These are phyloP conservation scores for Ceratoteleas bidentatus DNA, from an alignment of 1,140 invertebrate genomes.

Conservation along the genomic window DNA sequence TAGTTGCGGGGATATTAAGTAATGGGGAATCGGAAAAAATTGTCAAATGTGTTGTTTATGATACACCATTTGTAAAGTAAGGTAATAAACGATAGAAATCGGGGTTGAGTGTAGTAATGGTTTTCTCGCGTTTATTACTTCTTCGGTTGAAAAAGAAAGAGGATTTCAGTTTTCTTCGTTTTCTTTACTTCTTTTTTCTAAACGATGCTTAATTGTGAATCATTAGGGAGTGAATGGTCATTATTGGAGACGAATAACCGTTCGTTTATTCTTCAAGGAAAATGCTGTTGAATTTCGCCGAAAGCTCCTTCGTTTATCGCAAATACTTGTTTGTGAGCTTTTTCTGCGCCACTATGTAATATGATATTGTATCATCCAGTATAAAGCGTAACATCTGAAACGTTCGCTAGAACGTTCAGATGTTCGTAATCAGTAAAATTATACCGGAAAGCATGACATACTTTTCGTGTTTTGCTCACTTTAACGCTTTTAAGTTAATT, in stretches of 20 bases:
- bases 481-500: slow-evolving; percentile 13
- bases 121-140: background rate
- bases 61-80: background rate
- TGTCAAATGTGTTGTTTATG: background rate
- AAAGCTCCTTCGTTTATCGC: background rate
- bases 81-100: background rate
- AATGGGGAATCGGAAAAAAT: background rate
- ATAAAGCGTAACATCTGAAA: slow-evolving; percentile 5
- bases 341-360: slow-evolving; percentile 1
- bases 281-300: too few relatives aligned
- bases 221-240: too few relatives aligned
- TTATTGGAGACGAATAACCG: too few relatives aligned
- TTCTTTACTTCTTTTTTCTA: too few relatives aligned
- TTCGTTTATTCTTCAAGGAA: too few relatives aligned
- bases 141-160: background rate
- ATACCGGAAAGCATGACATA: slow-evolving; percentile 28
- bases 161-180: background rate
- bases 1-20: slow-evolving; percentile 4
- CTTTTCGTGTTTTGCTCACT: slow-evolving; percentile 8
- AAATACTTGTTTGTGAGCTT: background rate
- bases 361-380: slow-evolving; percentile 16
- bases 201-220: too few relatives aligned
- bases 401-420: slow-evolving; percentile 7
- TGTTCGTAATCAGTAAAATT: slow-evolving; percentile 13
- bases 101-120: background rate